Base-by-base conservation (phyloP, 1,140 invertebrate genomes). In the Hyles vespertilio region DNA sequence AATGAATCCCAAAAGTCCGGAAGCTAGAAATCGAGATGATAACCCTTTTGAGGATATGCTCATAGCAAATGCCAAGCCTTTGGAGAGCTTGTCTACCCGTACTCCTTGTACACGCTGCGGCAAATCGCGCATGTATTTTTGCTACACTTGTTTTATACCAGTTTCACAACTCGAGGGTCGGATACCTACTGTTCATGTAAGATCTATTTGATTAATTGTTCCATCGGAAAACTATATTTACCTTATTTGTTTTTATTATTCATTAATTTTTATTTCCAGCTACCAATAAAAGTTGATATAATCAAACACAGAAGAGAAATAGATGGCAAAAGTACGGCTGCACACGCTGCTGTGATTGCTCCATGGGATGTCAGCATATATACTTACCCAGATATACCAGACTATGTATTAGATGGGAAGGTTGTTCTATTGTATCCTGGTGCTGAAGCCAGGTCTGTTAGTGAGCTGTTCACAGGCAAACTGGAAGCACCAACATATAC, bases 251-350 rank as follows among this genome's bases (percentile, higher is more conserved):
- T 6, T n/a, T 10, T 67, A 6, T 49, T 61, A 55, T 52, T 58
- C 49, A 51, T 71, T 72, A 49, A 49, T 59, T 61, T 92, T 92
- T 70, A 54, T 52, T 69, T 82, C 64, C 79, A 98, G 95, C 87
- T 99, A 9, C 98, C 98, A 5, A 82, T 98, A 34, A 93, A 95
- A 84, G 93, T 99, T 40, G 97, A 99, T 74, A 97, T 99, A 33
- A 97, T 99, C 32, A 99, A 99, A 82, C 98, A 99, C 89, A 92
- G 92, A 51, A 91, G 92, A 79, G 98, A 99, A 91, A 96, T 97
- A 58, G 97, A 98, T 90, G 97, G 98, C 0, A 99, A 99, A 91
- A 98, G 97, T 80, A 99, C 98, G 49, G 95, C 97, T n/a, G 92
- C 94, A 47, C 98, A 99, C 91, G 98, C 96, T 10, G 94, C 94